Percentiles rank a stretch among this genome's conserved stretches.
These are phyloP conservation scores for Leucophenga montana DNA, from an alignment of 2,888 invertebrate species.

Conservation along the genomic window DNA sequence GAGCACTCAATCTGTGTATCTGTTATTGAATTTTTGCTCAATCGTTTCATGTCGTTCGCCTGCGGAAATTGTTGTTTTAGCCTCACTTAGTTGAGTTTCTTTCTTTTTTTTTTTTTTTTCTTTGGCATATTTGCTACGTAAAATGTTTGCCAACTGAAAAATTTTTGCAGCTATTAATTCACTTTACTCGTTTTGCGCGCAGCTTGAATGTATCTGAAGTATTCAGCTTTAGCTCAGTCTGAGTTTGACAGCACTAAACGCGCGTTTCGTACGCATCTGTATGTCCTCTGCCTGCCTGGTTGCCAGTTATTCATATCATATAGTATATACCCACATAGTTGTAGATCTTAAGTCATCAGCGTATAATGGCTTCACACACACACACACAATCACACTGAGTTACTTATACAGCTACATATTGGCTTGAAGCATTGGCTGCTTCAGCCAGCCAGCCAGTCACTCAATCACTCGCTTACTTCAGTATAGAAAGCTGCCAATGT, in stretches of 20 bases:
- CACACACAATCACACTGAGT: too few species aligned
- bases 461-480: neutral
- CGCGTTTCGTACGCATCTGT: neutral
- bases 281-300: too few species aligned
- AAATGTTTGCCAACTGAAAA: neutral
- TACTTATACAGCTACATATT: too few species aligned
- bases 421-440: too few species aligned
- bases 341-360: slow-evolving; percentile 7
- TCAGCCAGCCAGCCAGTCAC: too few species aligned
- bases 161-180: neutral
- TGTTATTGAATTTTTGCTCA: neutral
- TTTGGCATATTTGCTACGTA: neutral
- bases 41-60: neutral
- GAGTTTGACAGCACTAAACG: neutral
- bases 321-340: neutral
- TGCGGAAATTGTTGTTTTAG: slow-evolving; percentile 1
- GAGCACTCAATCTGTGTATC: neutral
- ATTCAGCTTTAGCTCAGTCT: neutral
- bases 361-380: neutral
- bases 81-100: neutral
- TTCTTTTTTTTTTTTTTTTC: neutral
- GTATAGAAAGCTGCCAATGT: slow-evolving; percentile 66
- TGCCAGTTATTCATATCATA: too few species aligned
- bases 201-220: neutral
- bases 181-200: neutral